Evolutionary conservation across 1,140 invertebrate species (phyloP), one percentile per base, ranked within the genome.

Genomic region (Heliothis subflexa): DNA sequence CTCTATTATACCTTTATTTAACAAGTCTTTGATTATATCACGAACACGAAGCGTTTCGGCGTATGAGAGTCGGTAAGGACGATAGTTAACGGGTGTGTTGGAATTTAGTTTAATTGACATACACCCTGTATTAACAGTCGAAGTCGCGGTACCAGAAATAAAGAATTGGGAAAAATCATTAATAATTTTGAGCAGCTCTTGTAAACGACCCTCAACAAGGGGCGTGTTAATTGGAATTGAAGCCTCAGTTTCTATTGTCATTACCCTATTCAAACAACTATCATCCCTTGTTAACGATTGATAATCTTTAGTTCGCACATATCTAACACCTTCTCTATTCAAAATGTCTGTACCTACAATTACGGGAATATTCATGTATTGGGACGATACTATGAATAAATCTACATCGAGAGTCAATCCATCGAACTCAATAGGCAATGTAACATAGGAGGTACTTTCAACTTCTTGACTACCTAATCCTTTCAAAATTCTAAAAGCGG

Each of bases 21-120:
- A 33, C 3, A 33, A 7, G 33, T 33, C 33, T 33, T 33, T 33
- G 33, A 33, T 33, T 33, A 33, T 33, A 33, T 33, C 33, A 33
- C 33, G 33, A 33, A 33, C 33, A 33, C 33, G 33, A 7, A 33
- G 33, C 3, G 33, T 33, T 7, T 33, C 33, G 7, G 62, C 40
- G 5, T 71, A 49, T 12, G 87, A 85, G 28, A 90, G 14, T 25
- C 74, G 72, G 64, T 87, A 86, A n/a, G 87, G 89, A 0, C 80
- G 75, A 40, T 86, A 85, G 73, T 14, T 11, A 28, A 82, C 71
- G 9, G 80, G 77, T 5, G 45, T 59, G 10, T 47, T 13, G 7
- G 18, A 33, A 28, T 9, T 76, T 13, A 82, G 47, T 12, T 72
- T 72, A 21, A 82, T 82, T 33, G 61, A 3, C 80, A 82, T 82